Evolutionary conservation across 2,888 invertebrate genomes (phyloP), one percentile per base, ranked within the genome.

Genomic region (Volucella inanis): DNA sequence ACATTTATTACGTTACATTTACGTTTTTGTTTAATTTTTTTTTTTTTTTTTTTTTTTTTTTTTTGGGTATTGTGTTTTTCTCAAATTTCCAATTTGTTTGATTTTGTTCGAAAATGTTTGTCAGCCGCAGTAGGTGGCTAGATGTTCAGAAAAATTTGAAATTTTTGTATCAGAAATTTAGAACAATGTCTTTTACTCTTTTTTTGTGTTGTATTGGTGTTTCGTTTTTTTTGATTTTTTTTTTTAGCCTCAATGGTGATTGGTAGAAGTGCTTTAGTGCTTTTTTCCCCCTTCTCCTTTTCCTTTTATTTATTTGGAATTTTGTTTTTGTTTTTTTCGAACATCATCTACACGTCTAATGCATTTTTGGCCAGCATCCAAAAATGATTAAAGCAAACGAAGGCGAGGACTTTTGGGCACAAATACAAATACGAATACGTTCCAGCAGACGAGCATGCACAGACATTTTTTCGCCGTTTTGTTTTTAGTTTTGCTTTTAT

Each of bases 341-440:
- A 71, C 77, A 82, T 68, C 68, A 75, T 52, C 41, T 77, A 65
- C 71, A 82, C 77, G 78, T 61, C 43, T 41, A 77, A 72, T 77
- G 61, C 8, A 50, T 71, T 80, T 76, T 72, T 82, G 82, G 82
- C 77, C 67, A 62, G 14, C 43, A 43, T 72, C 82, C 82, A 82
- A 77, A 71, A 82, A 67, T 67, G 9, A 82, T 72, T 82, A 77
- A 65, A 50, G 45, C 52, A 54, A 54, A 50, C 50, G 57, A 59
- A 57, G 70, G 6, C 11, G 38, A 61, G 45, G 45, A 74, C 52
- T 67, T 64, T 59, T 50, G 54, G 39, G n/a, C 12, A 45, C 12
- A n/a, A 59, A 39, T 3, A 55, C 12, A 61, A 49, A 47, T 2
- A 22, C 18, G 18, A 41, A 52, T 15, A 54, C 9, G 18, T 65